Percentiles rank a stretch among this genome's conserved stretches.
These are phyloP conservation scores for Sarotherodon lohbergeri DNA, from an alignment of 2,113 vertebrate species.

Conservation along the genomic window DNA sequence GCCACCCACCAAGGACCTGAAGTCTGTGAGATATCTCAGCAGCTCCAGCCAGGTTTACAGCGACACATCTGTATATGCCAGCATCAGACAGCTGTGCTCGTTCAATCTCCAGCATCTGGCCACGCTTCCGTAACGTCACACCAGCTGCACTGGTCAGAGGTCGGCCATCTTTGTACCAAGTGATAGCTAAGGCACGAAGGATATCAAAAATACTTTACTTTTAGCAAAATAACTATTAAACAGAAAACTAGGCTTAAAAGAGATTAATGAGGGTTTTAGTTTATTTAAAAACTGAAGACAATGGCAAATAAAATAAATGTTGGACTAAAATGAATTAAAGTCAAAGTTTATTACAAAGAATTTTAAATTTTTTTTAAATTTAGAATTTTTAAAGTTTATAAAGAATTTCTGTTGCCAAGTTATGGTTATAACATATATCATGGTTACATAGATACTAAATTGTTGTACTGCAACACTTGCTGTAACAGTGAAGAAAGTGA, in stretches of 20 bases:
- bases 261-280: rapidly evolving
- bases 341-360: not conserved
- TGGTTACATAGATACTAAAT: not conserved
- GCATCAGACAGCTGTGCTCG: slow-evolving; percentile 81
- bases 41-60: slow-evolving; percentile 81
- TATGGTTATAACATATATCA: rapidly evolving
- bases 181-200: slow-evolving; percentile 70
- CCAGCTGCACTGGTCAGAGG: slow-evolving; percentile 69
- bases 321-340: not conserved
- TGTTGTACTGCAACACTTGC: not conserved
- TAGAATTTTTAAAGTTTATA: not conserved
- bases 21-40: slow-evolving; percentile 82
- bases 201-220: not conserved
- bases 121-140: slow-evolving; percentile 71
- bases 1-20: slow-evolving; percentile 84
- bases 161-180: slow-evolving; percentile 87
- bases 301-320: not conserved
- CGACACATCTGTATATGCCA: slow-evolving; percentile 86
- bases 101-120: slow-evolving; percentile 79
- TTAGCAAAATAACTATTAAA: not conserved
- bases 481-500: not conserved
- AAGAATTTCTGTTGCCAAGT: not conserved
- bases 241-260: not conserved
- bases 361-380: not conserved
- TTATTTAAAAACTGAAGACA: not conserved